Conservation (phyloP, 1,140 invertebrate species). For the Vanessa atalanta region DNA sequence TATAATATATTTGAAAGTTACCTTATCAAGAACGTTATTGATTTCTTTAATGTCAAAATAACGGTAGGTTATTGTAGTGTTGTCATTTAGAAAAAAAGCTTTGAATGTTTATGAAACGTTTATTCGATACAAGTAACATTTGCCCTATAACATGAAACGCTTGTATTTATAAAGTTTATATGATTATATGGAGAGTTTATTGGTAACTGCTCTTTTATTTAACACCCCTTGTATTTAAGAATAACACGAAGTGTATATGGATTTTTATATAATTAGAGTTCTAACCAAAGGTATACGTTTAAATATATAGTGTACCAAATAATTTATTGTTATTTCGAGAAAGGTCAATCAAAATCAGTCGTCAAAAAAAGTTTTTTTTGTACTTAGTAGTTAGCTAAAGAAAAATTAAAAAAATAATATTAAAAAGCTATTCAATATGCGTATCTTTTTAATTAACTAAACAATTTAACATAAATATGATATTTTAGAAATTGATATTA, state of each 20-base stretch:
- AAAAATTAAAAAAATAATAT: too few relatives aligned
- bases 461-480: too few relatives aligned
- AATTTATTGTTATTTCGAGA: too few relatives aligned
- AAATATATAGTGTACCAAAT: too few relatives aligned
- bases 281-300: too few relatives aligned
- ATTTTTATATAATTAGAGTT: too few relatives aligned
- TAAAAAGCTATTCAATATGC: too few relatives aligned
- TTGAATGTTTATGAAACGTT: slow-evolving; percentile 46
- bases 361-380: too few relatives aligned
- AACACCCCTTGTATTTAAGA: not conserved
- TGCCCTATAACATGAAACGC: slow-evolving; percentile 46
- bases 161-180: slow-evolving; percentile 59
- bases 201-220: slow-evolving; percentile 46
- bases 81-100: slow-evolving; percentile 41
- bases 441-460: too few relatives aligned
- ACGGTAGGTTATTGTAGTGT: slow-evolving; percentile 22
- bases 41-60: not conserved
- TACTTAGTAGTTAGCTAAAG: too few relatives aligned
- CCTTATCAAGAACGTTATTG: not conserved
- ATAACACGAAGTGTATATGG: not conserved
- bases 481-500: too few relatives aligned
- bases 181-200: slow-evolving; percentile 59
- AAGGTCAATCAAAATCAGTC: too few relatives aligned
- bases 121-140: slow-evolving; percentile 33
- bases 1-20: not conserved